Evolutionary conservation across 1,140 invertebrate species (phyloP).

Genomic region (Nilaparvata lugens): DNA sequence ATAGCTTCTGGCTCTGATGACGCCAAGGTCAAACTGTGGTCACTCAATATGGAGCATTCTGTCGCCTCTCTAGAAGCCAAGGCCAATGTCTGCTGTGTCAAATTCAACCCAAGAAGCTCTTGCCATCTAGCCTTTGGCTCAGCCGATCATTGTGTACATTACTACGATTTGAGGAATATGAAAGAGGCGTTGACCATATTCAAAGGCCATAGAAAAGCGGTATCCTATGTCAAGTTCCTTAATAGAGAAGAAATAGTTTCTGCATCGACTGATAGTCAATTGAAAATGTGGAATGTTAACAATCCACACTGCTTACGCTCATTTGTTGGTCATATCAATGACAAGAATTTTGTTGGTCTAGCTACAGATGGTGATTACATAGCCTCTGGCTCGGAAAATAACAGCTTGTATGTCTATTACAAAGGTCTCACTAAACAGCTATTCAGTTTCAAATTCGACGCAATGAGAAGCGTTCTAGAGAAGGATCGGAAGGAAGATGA

Average conservation of each 20-base stretch:
- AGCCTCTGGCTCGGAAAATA: conserved; percentile 93
- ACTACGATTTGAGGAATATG: conserved; percentile 86
- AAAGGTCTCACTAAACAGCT: conserved; percentile 81
- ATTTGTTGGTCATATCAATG: conserved; percentile 89
- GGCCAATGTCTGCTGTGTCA: conserved; percentile 93
- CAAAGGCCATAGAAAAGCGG: conserved; percentile 88
- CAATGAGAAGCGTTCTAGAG: conserved; percentile 69
- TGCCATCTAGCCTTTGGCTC: conserved; percentile 88
- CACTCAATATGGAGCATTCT: conserved; percentile 77
- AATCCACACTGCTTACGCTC: conserved; percentile 72
- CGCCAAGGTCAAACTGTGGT: conserved; percentile 90
- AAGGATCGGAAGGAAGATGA: conserved; percentile 74
- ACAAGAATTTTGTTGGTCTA: conserved; percentile 96
- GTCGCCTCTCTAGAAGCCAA: conserved; percentile 81
- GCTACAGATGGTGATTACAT: conserved; percentile 92
- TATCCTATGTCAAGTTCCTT: conserved; percentile 93
- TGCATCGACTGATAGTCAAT: conserved; percentile 88
- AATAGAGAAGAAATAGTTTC: conserved; percentile 85
- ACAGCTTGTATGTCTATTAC: conserved; percentile 89
- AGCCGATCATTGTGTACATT: conserved; percentile 94
- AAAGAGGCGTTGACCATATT: conserved; percentile 76
- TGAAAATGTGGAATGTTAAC: conserved; percentile 89
- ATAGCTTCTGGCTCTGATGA: conserved; percentile 94
- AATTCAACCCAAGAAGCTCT: conserved; percentile 85
- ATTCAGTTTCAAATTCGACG: conserved; percentile 83